phyloP scores from a whole-genome alignment of 2,797 vertebrate species.

The Acipenser transmontanus region DNA sequence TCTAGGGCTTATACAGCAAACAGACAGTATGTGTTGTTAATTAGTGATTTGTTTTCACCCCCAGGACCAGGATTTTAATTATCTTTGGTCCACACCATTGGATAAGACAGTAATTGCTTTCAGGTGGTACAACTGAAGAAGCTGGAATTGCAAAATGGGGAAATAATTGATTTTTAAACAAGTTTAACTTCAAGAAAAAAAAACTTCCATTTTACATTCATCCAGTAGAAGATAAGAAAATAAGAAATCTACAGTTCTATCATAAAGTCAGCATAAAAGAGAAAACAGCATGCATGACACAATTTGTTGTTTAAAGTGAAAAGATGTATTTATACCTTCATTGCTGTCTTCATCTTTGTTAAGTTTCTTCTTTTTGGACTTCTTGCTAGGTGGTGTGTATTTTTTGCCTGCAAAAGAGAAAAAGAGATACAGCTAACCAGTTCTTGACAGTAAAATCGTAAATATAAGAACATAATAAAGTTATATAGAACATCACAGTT shows the following conservation, averaged over 20 bases:
- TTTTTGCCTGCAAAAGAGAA: constrained; percentile 35
- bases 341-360: constrained; percentile 30
- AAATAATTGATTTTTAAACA: constrained; percentile 68
- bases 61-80: constrained; percentile 69
- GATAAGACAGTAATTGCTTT: constrained; percentile 69
- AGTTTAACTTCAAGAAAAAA: constrained; percentile 55
- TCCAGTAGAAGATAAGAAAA: constrained; percentile 48
- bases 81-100: constrained; percentile 70
- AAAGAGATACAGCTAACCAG: too few species aligned
- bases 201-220: constrained; percentile 56
- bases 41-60: constrained; percentile 60
- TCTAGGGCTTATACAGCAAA: constrained; percentile 63
- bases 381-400: constrained; percentile 33
- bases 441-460: too few species aligned
- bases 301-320: not conserved
- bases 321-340: constrained; percentile 31
- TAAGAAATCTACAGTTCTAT: not conserved
- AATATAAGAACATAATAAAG: too few species aligned
- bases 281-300: not conserved
- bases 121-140: constrained; percentile 64
- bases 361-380: constrained; percentile 41
- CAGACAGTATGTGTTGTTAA: constrained; percentile 65
- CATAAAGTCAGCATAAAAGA: not conserved
- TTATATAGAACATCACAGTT: too few species aligned
- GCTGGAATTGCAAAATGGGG: constrained; percentile 63